Evolutionary conservation across 2,797 vertebrate genomes (phyloP).

Genomic region (Thunnus albacares): DNA sequence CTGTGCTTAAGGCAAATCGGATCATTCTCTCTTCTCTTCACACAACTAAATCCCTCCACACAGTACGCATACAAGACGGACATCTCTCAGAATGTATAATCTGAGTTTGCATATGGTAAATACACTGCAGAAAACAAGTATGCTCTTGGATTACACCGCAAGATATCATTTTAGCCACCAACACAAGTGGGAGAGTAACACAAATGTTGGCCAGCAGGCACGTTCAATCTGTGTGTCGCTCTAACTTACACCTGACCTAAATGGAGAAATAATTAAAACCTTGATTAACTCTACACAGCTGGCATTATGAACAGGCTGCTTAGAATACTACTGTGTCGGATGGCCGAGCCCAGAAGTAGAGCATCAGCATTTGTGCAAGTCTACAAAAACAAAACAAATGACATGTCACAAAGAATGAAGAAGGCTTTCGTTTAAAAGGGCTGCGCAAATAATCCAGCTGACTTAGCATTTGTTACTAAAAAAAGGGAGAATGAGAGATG

Average conservation of each 20-base stretch:
- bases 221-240: constrained; percentile 30
- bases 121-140: constrained; percentile 10
- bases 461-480: constrained; percentile 66
- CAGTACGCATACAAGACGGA: not conserved
- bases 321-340: constrained; percentile 41
- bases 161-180: constrained; percentile 19
- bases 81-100: constrained; percentile 43
- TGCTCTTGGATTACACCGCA: not conserved
- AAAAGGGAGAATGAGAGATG: constrained; percentile 50
- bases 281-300: constrained; percentile 67
- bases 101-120: constrained; percentile 32
- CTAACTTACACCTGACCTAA: constrained; percentile 66
- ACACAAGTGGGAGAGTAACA: not conserved
- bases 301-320: constrained; percentile 39
- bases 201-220: constrained; percentile 41
- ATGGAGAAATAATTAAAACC: constrained; percentile 68
- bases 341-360: constrained; percentile 63
- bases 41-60: not conserved
- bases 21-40: constrained; percentile 26
- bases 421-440: constrained; percentile 71
- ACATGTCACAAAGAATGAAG: constrained; percentile 79
- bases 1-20: constrained; percentile 27
- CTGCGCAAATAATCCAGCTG: constrained; percentile 74
- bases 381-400: constrained; percentile 82
- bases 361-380: constrained; percentile 79